Evolutionary conservation across 1,140 invertebrate species (phyloP), one percentile per base, ranked within the genome.

Genomic region (Stenopsyche tienmushanensis): DNA sequence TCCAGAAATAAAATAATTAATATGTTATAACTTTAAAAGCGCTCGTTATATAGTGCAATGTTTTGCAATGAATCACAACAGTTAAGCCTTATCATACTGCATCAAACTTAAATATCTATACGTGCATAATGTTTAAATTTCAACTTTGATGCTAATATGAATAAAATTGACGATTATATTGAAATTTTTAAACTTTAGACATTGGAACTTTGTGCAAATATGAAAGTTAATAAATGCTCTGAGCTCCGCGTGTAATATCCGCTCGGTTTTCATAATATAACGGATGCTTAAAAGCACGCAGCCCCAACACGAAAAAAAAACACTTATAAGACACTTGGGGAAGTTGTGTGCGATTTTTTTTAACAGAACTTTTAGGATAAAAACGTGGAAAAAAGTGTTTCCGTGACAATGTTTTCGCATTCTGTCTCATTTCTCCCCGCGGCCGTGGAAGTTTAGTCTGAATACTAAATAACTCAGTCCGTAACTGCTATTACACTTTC

Each of bases 361-460:
- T 20, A n/a, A n/a, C n/a, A 9, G 18, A 47, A 47, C 44, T 47
- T 47, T 47, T 47, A 13, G 44, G 44, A 15, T 47, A 47, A 47
- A 47, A 47, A 5, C 8, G 8, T 47, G 10, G 44, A 47, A 47
- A 47, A 47, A 47, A 39, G 34, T 41, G n/a, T 21, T 58, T 59
- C 57, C 39, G 57, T 24, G 41, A 59, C 57, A 59, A 59, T 59
- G 57, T 59, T 59, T 59, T 59, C 29, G 18, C 57, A 21, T 59
- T 59, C 23, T 21, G 41, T 21, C 57, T 20, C 57, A 44, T 59
- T 59, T 59, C 29, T 9, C 57, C 53, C 18, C 18, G 41, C 34
- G 15, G 57, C 18, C 39, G n/a, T 21, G 41, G 18, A 59, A 59
- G 34, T 59, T 41, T 29, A 34, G 18, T 7, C 15, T 25, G 18